These are phyloP conservation scores for Thera obeliscata DNA, from an alignment of 2,888 invertebrate species.

Conservation along the genomic window DNA sequence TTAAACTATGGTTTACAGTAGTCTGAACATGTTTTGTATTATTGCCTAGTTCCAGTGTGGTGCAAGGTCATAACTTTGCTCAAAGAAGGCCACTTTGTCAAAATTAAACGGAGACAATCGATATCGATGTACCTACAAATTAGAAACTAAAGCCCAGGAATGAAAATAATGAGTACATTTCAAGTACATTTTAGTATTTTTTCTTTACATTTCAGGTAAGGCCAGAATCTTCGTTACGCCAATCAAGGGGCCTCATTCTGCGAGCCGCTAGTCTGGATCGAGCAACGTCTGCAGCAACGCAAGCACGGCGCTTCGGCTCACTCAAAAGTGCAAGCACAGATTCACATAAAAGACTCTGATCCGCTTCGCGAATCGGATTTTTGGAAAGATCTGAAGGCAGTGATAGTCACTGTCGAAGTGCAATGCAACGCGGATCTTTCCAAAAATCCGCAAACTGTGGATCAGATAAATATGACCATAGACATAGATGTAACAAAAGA, in stretches of 20 bases:
- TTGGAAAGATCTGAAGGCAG: conserved; percentile 48
- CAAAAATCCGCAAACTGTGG: conserved; percentile 34
- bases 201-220: conserved; percentile 50
- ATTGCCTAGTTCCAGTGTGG: no score
- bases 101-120: no score
- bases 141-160: no score
- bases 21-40: no score
- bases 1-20: not conserved
- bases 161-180: no score
- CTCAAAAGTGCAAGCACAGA: conserved; percentile 74
- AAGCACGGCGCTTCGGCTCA: conserved; percentile 66
- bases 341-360: conserved; percentile 81
- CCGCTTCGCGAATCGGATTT: conserved; percentile 62
- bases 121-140: no score
- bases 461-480: conserved; percentile 6
- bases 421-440: conserved; percentile 32
- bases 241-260: conserved; percentile 74
- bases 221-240: conserved; percentile 60
- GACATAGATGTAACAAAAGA: conserved; percentile 4
- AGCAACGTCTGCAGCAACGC: conserved; percentile 60
- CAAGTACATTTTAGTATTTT: no score
- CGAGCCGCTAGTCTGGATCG: conserved; percentile 80
- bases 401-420: conserved; percentile 12
- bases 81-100: no score
- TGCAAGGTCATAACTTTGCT: no score